Conservation (phyloP, 1,140 invertebrate genomes). For the Brachionus paranguensis region DNA sequence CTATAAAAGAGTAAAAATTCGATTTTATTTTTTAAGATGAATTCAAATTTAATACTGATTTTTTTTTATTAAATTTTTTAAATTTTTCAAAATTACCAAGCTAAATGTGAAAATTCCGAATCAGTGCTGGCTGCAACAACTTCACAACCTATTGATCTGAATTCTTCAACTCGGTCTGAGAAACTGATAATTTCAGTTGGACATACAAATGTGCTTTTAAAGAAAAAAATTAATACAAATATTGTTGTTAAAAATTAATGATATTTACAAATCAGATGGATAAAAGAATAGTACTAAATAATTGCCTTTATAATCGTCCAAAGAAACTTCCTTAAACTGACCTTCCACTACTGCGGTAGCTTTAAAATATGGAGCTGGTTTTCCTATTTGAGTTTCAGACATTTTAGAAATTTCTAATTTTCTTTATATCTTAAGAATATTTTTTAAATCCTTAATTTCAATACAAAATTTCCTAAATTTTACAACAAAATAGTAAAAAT, state of each 20-base stretch:
- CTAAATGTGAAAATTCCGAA: conserved; percentile 81
- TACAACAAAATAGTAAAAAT: no score
- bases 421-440: no score
- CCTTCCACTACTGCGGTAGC: conserved; percentile 85
- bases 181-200: conserved; percentile 94
- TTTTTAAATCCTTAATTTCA: neutral
- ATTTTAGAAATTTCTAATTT: neutral
- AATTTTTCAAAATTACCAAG: conserved; percentile 63
- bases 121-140: conserved; percentile 80
- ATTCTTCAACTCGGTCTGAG: conserved; percentile 75
- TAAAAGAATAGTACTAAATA: conserved; percentile 96
- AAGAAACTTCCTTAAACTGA: conserved; percentile 78
- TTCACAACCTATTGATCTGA: conserved; percentile 73
- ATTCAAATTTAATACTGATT: no score
- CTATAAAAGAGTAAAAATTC: no score
- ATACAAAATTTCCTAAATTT: neutral
- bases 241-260: conserved; percentile 43
- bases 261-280: conserved; percentile 80
- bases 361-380: conserved; percentile 76
- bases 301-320: conserved; percentile 84
- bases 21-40: no score
- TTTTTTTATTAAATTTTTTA: neutral
- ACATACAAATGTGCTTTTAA: conserved; percentile 67
- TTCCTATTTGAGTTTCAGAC: neutral
- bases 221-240: neutral